phyloP scores from a whole-genome alignment of 35 echinoderm and acorn worm genomes.

The Heliocidaris tuberculata region DNA sequence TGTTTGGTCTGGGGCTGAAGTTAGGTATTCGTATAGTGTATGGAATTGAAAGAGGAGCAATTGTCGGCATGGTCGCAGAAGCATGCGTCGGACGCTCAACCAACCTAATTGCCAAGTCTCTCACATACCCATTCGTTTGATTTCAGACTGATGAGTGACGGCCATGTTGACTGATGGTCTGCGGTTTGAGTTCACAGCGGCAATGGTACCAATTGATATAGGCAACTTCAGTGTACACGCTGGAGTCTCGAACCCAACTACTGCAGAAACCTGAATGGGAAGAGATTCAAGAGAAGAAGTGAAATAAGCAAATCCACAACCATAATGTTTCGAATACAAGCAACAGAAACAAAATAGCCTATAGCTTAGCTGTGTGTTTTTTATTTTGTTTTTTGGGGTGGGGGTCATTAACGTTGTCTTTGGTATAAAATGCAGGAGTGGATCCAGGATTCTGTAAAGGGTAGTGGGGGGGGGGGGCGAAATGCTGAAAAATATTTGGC shows the following conservation, averaged over 20 bases:
- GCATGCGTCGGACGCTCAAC: too few relatives aligned
- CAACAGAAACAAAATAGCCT: too few relatives aligned
- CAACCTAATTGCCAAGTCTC: neutral
- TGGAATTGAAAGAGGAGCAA: neutral
- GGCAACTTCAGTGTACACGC: constrained; percentile 8
- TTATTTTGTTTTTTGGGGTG: too few relatives aligned
- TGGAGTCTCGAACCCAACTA: constrained; percentile 25
- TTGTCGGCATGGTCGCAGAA: neutral
- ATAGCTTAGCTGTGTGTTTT: too few relatives aligned
- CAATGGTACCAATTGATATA: constrained; percentile 28
- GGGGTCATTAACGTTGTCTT: too few relatives aligned
- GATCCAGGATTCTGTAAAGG: too few relatives aligned
- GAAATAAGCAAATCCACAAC: too few relatives aligned
- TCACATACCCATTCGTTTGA: constrained; percentile 40
- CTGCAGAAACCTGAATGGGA: neutral
- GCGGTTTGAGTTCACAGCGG: neutral
- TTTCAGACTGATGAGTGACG: constrained; percentile 37
- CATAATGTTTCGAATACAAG: too few relatives aligned
- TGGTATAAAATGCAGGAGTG: too few relatives aligned
- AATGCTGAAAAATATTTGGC: too few relatives aligned
- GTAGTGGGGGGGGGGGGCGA: too few relatives aligned
- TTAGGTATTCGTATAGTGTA: neutral
- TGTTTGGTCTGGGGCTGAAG: neutral
- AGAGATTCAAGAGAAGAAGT: too few relatives aligned
- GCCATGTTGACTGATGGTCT: constrained; percentile 34